These are phyloP conservation scores for Gryllus longicercus DNA, from an alignment of 2,888 invertebrate genomes.

Conservation along the genomic window DNA sequence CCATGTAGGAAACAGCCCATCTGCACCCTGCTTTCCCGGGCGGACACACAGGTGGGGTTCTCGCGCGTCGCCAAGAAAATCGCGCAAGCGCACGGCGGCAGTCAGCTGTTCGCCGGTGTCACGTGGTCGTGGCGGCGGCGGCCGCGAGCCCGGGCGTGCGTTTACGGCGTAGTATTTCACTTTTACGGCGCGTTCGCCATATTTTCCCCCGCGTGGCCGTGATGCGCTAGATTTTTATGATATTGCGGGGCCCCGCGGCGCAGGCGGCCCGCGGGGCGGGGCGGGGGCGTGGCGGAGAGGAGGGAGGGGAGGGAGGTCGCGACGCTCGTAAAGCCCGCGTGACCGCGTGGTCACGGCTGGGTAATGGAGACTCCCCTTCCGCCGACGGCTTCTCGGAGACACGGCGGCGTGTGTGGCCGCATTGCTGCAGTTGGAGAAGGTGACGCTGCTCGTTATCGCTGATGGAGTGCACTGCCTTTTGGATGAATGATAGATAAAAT, in stretches of 20 bases:
- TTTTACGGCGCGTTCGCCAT: constrained; percentile 17
- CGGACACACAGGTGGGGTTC: too few species aligned
- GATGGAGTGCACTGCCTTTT: too few species aligned
- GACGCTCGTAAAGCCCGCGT: constrained; percentile 17
- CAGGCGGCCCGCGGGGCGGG: too few species aligned
- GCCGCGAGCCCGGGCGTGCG: constrained; percentile 4
- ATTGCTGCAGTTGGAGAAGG: not conserved
- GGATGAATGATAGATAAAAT: too few species aligned
- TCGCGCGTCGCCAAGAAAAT: too few species aligned
- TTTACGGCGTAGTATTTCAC: constrained; percentile 17
- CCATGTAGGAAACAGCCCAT: too few species aligned
- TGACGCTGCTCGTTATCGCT: not conserved
- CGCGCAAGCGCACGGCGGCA: not conserved
- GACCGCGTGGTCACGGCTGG: not conserved
- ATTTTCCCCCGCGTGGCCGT: constrained; percentile 9
- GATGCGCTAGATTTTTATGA: constrained; percentile 25
- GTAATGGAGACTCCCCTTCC: not conserved
- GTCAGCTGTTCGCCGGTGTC: constrained; percentile 4
- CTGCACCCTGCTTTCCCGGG: too few species aligned
- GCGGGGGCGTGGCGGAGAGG: not conserved
- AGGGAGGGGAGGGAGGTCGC: not conserved
- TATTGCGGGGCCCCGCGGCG: constrained; percentile 19
- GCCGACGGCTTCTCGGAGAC: too few species aligned
- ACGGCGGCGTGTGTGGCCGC: too few species aligned
- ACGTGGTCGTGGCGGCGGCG: not conserved